Base-by-base conservation (phyloP, 2,888 invertebrate species). In the Lymantria monacha region DNA sequence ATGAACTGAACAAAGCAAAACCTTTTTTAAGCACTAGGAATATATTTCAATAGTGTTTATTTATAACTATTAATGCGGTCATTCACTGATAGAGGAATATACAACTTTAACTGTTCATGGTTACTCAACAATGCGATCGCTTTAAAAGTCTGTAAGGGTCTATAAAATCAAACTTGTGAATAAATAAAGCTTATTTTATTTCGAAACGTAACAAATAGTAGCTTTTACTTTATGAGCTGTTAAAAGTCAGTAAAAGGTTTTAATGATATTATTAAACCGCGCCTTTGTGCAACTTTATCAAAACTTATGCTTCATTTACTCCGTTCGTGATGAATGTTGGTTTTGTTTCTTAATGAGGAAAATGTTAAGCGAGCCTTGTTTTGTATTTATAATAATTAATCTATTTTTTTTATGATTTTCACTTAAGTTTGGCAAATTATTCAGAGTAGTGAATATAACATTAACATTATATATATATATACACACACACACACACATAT, bases 211-310 rank as follows among this genome's bases (percentile, higher is more conserved):
- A 69, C 74, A 78, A 77, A 83, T 80, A 83, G 76, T 72, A 68
- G 74, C 71, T 81, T 82, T 76, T 80, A 74, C 76, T 85, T 86
- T 83, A 87, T 81, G 66, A 76, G 64, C 75, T 76, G 81, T 87
- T 83, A 85, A 88, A 79, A 72, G 78, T 72, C 80, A 74, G 79
- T 87, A 78, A 85, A 86, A 76, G 73, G 72, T 77, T 80, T 87
- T 85, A 85, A 87, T 83, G 83, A 80, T 75, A 79, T 76, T 79
- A 83, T 84, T 81, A 82, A 70, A 70, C 64, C 57, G 46, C 49
- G 57, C 52, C 66, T 67, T 66, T 64, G 63, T 64, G 53, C 59
- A 62, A 48, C 51, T 60, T 68, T 69, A 72, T 72, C 72, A 74
- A 66, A 69, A 65, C 66, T 67, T 61, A 56, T 66, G 65, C 57